Evolutionary conservation across 1,140 invertebrate genomes (phyloP), one percentile per base, ranked within the genome.

Genomic region (Chionoecetes opilio): DNA sequence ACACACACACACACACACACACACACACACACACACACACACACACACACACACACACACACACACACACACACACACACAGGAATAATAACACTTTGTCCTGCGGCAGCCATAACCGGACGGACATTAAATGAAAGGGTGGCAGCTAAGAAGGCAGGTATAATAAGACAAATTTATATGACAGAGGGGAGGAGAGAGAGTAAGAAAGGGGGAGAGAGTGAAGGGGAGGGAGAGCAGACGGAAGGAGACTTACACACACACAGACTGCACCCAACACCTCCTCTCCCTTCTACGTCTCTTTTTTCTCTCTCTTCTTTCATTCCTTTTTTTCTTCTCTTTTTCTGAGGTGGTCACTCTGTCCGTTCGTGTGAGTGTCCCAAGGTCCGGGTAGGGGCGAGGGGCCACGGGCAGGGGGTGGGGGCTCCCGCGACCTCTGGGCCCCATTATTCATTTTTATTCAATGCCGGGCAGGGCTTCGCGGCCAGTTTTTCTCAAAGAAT

Each of bases 361-460:
- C 92, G 46, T 93, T 63, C 84, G 46, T 86, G 92, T 53, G 84
- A 87, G 37, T 46, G 85, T 86, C 85, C 84, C 85, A 41, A 85
- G 86, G 3, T 9, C 29, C 6, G 34, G 86, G 86, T 31, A 53
- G 32, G 41, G 46, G 9, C 32, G 0, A 3, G 53, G 86, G 82
- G 37, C 11, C 21, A 31, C 5, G 17, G 63, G 31, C 3, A 38
- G 53, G 41, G 32, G 46, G 41, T 8, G 21, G 85, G 31, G 92
- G 38, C 14, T 32, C 82, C 41, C 35, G 91, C 86, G 32, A 82
- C 85, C 93, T 82, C 87, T 38, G 86, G 86, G 53, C 86, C 86
- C 93, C 93, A 94, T 94, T 94, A 94, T 94, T 94, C 93, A 94
- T 94, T 94, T 94, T 94, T 89, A 88, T 94, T 94, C 93, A 94